Conservation (phyloP, 2,797 vertebrate genomes). For the Clarias pachynema region DNA sequence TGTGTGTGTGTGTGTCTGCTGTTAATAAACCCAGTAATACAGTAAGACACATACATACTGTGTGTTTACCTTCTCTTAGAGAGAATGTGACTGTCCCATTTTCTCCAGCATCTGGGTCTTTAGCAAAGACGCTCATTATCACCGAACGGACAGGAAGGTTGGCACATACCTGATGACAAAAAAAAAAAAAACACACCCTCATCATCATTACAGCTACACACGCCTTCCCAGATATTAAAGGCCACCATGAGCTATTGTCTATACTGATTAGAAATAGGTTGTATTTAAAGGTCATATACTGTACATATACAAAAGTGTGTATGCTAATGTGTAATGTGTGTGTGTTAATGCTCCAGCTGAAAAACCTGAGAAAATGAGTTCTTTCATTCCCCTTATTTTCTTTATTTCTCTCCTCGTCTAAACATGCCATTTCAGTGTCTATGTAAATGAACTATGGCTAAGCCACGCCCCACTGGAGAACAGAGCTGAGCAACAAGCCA, state of each 20-base stretch:
- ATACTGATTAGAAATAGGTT: background rate
- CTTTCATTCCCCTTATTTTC: too few relatives aligned
- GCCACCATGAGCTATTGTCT: background rate
- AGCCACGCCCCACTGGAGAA: too few relatives aligned
- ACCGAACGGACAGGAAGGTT: conserved; percentile 77
- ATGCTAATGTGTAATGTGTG: too few relatives aligned
- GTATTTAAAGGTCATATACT: background rate
- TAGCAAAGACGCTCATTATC: conserved; percentile 85
- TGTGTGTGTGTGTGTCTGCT: too few relatives aligned
- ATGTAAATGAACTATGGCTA: too few relatives aligned
- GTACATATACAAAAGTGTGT: background rate
- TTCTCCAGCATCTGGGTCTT: conserved; percentile 87
- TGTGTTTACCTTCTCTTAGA: conserved; percentile 78
- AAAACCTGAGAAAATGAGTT: too few relatives aligned
- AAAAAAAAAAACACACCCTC: background rate
- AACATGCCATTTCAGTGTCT: too few relatives aligned
- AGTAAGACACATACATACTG: background rate
- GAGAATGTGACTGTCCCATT: conserved; percentile 83
- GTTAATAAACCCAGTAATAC: background rate
- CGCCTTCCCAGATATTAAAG: background rate
- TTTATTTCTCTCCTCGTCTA: too few relatives aligned
- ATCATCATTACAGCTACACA: background rate
- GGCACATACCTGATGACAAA: conserved; percentile 79
- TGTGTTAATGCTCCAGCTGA: too few relatives aligned
- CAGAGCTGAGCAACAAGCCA: too few relatives aligned